phyloP scores from a whole-genome alignment of 2,888 invertebrate genomes.

The Drosophila falleni region DNA sequence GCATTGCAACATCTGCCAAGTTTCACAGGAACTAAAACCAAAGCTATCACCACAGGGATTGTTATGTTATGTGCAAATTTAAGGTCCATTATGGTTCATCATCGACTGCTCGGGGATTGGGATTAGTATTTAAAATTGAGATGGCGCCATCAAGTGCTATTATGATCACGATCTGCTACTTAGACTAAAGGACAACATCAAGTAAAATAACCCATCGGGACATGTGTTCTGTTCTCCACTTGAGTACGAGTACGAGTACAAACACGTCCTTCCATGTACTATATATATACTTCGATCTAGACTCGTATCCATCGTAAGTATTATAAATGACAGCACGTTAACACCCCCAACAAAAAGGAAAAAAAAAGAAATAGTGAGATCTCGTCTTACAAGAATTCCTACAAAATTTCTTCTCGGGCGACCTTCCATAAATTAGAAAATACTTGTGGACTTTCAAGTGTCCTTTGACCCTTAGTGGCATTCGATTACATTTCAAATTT shows the following conservation, averaged over 20 bases:
- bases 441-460: constrained; percentile 43
- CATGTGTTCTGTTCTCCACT: constrained; percentile 9
- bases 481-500: constrained; percentile 53
- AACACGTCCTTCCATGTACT: constrained; percentile 4
- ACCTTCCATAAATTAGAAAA: constrained; percentile 77
- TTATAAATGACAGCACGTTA: constrained; percentile 82
- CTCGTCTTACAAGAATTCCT: constrained; percentile 81
- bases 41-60: constrained; percentile 9
- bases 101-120: neutral
- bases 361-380: constrained; percentile 48
- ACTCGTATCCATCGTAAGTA: constrained; percentile 35
- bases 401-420: constrained; percentile 41
- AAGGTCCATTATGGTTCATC: constrained; percentile 16
- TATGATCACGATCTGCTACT: constrained; percentile 48
- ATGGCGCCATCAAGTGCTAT: constrained; percentile 79
- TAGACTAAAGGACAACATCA: constrained; percentile 32
- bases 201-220: constrained; percentile 2
- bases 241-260: neutral
- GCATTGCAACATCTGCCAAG: constrained; percentile 49
- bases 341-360: constrained; percentile 77
- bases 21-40: constrained; percentile 48
- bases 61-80: constrained; percentile 20
- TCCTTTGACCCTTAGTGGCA: constrained; percentile 10
- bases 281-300: constrained; percentile 6
- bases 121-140: neutral